Conservation (phyloP, 2,113 vertebrate genomes). For the Dissostichus mawsoni region DNA sequence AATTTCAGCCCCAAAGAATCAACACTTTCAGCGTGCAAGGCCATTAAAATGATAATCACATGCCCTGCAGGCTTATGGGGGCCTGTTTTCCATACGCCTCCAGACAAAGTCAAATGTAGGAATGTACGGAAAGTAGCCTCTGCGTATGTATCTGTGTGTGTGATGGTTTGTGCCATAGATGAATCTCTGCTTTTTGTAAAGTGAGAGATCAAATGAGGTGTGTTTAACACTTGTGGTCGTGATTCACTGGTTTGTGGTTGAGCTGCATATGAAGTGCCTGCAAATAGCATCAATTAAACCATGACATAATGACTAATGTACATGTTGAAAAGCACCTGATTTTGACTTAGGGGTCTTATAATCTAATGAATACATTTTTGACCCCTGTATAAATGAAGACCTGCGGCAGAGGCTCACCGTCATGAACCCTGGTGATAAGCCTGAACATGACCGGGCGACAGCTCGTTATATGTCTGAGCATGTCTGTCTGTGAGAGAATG, state of each 20-base stretch:
- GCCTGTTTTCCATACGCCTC: constrained; percentile 38
- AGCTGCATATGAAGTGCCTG: constrained; percentile 14
- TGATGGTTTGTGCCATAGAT: constrained; percentile 14
- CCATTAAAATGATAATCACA: constrained; percentile 64
- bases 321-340: not conserved
- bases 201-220: constrained; percentile 15
- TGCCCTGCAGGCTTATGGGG: constrained; percentile 19
- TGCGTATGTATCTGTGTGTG: constrained; percentile 8
- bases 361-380: constrained; percentile 28
- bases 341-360: not conserved
- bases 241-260: constrained; percentile 21
- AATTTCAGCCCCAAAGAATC: constrained; percentile 45
- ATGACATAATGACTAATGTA: constrained; percentile 12
- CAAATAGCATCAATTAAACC: constrained; percentile 20
- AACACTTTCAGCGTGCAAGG: constrained; percentile 32
- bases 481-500: constrained; percentile 55
- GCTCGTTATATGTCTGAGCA: constrained; percentile 44
- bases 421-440: constrained; percentile 47
- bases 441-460: constrained; percentile 66
- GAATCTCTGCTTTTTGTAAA: constrained; percentile 23
- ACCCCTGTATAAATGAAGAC: constrained; percentile 8
- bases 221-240: constrained; percentile 25
- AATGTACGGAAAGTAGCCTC: not conserved
- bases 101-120: constrained; percentile 41
- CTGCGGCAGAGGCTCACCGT: constrained; percentile 18